Percentiles rank a stretch among this genome's conserved stretches.
These are phyloP conservation scores for Rotaria magnacalcarata DNA, from an alignment of 2,888 invertebrate genomes.

Conservation along the genomic window DNA sequence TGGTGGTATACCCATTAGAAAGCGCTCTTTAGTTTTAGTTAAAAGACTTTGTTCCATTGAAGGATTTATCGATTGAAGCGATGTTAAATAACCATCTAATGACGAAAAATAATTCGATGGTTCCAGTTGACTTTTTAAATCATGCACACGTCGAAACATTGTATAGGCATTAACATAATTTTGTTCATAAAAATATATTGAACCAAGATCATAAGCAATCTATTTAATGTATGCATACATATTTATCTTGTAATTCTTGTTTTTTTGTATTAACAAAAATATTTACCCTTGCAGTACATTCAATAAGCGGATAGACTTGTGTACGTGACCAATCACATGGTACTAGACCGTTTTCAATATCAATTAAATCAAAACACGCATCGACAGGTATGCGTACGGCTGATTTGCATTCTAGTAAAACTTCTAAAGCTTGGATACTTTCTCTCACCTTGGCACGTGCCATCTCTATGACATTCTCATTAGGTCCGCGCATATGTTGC, in stretches of 20 bases:
- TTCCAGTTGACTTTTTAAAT: neutral
- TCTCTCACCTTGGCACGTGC: slow-evolving; percentile 12
- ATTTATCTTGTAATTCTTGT: neutral
- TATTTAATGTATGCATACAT: neutral
- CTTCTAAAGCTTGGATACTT: slow-evolving; percentile 16
- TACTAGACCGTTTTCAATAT: slow-evolving; percentile 1
- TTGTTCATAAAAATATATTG: slow-evolving; percentile 34
- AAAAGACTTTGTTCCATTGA: neutral
- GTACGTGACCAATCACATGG: slow-evolving; percentile 14
- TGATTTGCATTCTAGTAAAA: neutral
- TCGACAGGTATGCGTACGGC: slow-evolving; percentile 13
- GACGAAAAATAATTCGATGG: neutral
- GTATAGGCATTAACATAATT: slow-evolving; percentile 16
- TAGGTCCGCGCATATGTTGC: slow-evolving; percentile 27
- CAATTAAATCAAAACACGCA: slow-evolving; percentile 35
- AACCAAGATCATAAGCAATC: slow-evolving; percentile 17
- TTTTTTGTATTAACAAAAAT: neutral
- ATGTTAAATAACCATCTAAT: slow-evolving; percentile 30
- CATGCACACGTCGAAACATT: slow-evolving; percentile 18
- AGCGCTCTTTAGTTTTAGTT: neutral
- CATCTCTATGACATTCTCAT: slow-evolving; percentile 32
- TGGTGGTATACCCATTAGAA: slow-evolving; percentile 5
- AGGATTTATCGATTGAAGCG: neutral
- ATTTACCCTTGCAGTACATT: neutral
- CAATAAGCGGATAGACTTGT: neutral